Evolutionary conservation across 2,113 vertebrate genomes (phyloP), one percentile per base, ranked within the genome.

Genomic region (Ceratotherium simum): DNA sequence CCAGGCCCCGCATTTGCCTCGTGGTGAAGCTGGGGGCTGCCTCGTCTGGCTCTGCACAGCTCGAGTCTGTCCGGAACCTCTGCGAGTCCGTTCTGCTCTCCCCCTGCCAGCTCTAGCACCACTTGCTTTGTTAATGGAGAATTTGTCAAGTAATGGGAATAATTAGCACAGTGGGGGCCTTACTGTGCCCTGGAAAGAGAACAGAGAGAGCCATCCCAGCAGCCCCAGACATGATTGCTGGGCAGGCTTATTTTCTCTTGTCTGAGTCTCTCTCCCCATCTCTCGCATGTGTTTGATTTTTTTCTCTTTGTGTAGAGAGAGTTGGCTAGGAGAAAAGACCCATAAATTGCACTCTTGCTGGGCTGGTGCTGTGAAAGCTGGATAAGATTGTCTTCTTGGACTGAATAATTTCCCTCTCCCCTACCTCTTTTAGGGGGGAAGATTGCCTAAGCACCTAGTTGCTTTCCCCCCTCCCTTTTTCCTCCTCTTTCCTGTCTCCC

Each of bases 121-220:
- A 87, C 87, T 97, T 98, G 98, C 98, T 98, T 98, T 78, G 95
- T 99, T 98, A 98, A 98, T 96, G 92, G 98, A 98, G 98, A 98
- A 98, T 98, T 98, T 98, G 98, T 98, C 95, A 79, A 97, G 98
- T 99, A 99, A 99, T 99, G 97, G 98, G 98, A 98, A 97, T 98
- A 98, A 99, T 99, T 99, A 99, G 98, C 99, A 98, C 99, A 98
- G 98, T 98, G 97, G 98, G 99, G 97, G 98, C 98, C 97, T 98
- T 96, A 98, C 98, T 98, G 94, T 98, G 98, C 98, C 98, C 98
- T 99, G 98, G 98, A 99, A 97, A 98, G 97, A 97, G 98, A 99
- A 98, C 97, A 99, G 98, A 99, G 98, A 98, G 92, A 94, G 96
- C 98, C 96, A 98, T 98, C 98, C 97, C 98, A 97, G 98, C 98